Evolutionary conservation across 2,888 invertebrate genomes (phyloP), one percentile per base, ranked within the genome.

Genomic region (Maniola hyperantus): DNA sequence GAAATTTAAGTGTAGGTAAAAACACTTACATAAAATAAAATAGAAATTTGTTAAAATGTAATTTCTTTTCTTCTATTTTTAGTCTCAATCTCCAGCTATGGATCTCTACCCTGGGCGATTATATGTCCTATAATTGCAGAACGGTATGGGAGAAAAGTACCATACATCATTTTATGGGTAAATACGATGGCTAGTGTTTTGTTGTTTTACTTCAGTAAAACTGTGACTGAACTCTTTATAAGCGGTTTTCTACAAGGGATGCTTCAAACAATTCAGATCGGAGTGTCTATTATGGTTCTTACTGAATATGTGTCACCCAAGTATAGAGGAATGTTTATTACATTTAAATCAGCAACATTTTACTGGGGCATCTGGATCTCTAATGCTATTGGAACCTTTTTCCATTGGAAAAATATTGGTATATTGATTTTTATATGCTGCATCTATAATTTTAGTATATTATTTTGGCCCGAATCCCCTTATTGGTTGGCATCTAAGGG

Each of bases 351-450:
- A 0, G 77, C 80, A 0, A 75, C 75, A 1, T 57, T 77, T 0
- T 74, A 74, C 10, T 78, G 78, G 77, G 79, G 79, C 5, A 67
- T 79, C 2, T 80, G 79, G 77, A 73, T 74, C 6, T 73, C 81
- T 2, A 81, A 81, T 51, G 74, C 78, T 0, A 73, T 80, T 7
- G 81, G 81, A 5, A 75, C 78, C 0, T 77, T 74, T 59, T 73
- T 69, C 1, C 62, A 76, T 68, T 80, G 78, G 79, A 78, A 71
- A 15, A 72, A 72, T 58, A 78, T 80, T 34, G 71, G 77, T 0
- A 34, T 77, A 39, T 15, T 77, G 4, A 75, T 77, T 13, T 68
- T 48, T 58, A 6, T 10, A 8, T 59, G 62, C 13, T 58, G 62
- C 15, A 10, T 58, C 2, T 68, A 65, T 48, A 60, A 57, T 11